Evolutionary conservation across 2,888 invertebrate species (phyloP).

Genomic region (Miltochrista miniata): DNA sequence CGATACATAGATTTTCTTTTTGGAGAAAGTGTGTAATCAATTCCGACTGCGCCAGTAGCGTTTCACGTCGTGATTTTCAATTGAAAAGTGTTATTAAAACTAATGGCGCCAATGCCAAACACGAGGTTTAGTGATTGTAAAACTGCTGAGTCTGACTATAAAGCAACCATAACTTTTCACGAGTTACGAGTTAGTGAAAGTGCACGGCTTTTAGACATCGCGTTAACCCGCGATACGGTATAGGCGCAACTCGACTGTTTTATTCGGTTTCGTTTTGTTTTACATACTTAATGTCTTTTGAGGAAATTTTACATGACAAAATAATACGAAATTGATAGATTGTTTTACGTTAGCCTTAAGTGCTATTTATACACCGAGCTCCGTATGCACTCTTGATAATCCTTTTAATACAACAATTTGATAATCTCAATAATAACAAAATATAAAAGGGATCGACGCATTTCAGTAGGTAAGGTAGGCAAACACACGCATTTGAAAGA

Average conservation of each 20-base stretch:
- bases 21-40: conserved; percentile 37
- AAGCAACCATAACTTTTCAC: conserved; percentile 53
- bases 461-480: no score
- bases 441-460: no score
- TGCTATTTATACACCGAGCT: no score
- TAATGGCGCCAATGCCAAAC: conserved; percentile 34
- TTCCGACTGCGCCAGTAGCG: conserved; percentile 27
- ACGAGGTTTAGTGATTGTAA: conserved; percentile 43
- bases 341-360: no score
- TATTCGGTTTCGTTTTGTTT: conserved; percentile 11
- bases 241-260: conserved; percentile 47
- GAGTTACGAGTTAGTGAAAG: conserved; percentile 67
- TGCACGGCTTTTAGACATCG: conserved; percentile 63
- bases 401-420: no score
- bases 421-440: no score
- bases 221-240: conserved; percentile 55
- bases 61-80: conserved; percentile 36
- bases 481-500: no score
- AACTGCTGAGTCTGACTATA: conserved; percentile 23
- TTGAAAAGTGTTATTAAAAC: conserved; percentile 30
- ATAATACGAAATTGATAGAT: no score
- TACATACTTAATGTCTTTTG: no score
- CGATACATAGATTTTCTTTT: conserved; percentile 2
- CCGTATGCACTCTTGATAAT: no score
- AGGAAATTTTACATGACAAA: no score